phyloP scores from a whole-genome alignment of 2,797 vertebrate species.

The Miopithecus talapoin region DNA sequence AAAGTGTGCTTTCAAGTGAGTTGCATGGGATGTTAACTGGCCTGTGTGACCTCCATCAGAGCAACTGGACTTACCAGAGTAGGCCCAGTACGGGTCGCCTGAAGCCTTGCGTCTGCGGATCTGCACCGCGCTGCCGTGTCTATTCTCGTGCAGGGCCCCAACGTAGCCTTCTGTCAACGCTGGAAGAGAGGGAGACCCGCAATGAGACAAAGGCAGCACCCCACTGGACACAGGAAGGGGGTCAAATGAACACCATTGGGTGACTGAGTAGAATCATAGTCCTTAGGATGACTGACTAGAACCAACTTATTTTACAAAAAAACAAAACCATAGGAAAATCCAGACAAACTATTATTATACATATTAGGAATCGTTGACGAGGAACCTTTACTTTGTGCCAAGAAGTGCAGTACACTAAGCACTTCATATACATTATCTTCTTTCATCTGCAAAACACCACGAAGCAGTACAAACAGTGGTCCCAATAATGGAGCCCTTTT shows the following conservation, averaged over 20 bases:
- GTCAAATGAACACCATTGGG: not conserved
- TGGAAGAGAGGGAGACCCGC: slow-evolving; percentile 79
- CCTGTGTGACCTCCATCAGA: not conserved
- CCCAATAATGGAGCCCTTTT: not conserved
- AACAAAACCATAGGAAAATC: not conserved
- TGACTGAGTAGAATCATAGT: not conserved
- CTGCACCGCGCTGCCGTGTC: slow-evolving; percentile 86
- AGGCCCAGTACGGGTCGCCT: slow-evolving; percentile 95
- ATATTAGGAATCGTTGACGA: not conserved
- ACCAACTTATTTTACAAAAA: not conserved
- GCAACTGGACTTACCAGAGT: slow-evolving; percentile 90
- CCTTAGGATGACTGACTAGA: not conserved
- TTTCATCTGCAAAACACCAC: not conserved
- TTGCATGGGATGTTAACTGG: not conserved
- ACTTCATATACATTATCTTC: not conserved
- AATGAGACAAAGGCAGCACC: not conserved
- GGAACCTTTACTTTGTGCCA: not conserved
- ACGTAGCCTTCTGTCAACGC: slow-evolving; percentile 91
- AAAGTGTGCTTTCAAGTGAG: not conserved
- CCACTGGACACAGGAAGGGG: fast-evolving
- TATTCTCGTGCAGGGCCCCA: slow-evolving; percentile 85
- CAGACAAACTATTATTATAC: not conserved
- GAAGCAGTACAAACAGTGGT: not conserved
- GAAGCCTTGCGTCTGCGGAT: slow-evolving; percentile 91
- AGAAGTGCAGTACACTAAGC: not conserved